phyloP scores from a whole-genome alignment of 2,888 invertebrate genomes.

The Drosophila multiciliata region DNA sequence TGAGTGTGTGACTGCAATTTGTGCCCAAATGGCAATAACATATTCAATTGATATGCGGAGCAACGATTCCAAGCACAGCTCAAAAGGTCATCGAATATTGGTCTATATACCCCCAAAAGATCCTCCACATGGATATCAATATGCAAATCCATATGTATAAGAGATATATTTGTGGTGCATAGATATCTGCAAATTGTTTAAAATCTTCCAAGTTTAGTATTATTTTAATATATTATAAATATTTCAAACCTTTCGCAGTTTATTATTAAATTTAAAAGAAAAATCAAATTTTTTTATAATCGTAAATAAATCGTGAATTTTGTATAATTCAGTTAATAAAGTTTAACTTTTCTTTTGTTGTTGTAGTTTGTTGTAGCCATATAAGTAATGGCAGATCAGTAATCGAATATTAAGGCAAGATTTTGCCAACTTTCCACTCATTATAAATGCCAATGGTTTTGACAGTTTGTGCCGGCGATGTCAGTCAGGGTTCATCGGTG shows the following conservation, averaged over 20 bases:
- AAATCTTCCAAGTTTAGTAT: not conserved
- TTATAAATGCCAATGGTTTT: conserved; percentile 68
- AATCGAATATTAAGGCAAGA: conserved; percentile 22
- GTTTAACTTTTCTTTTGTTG: not conserved
- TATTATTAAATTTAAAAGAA: not conserved
- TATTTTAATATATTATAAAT: too few relatives aligned
- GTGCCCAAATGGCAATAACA: conserved; percentile 39
- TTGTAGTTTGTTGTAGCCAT: not conserved
- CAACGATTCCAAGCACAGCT: conserved; percentile 19
- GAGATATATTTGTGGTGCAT: not conserved
- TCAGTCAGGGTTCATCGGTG: conserved; percentile 62
- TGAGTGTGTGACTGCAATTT: conserved; percentile 47
- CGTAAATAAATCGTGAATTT: not conserved
- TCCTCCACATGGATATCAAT: not conserved
- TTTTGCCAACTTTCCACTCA: conserved; percentile 70
- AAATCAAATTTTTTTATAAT: not conserved
- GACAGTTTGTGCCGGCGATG: conserved; percentile 47
- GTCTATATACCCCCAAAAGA: conserved; percentile 6
- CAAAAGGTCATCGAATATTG: conserved; percentile 45
- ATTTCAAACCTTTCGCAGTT: not conserved
- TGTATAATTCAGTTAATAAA: not conserved
- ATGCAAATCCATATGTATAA: not conserved
- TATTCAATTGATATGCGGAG: conserved; percentile 54
- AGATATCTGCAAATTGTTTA: not conserved
- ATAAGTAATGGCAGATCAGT: conserved; percentile 9